phyloP scores from a whole-genome alignment of 2,888 invertebrate species.

The Ypsolopha scabrella region DNA sequence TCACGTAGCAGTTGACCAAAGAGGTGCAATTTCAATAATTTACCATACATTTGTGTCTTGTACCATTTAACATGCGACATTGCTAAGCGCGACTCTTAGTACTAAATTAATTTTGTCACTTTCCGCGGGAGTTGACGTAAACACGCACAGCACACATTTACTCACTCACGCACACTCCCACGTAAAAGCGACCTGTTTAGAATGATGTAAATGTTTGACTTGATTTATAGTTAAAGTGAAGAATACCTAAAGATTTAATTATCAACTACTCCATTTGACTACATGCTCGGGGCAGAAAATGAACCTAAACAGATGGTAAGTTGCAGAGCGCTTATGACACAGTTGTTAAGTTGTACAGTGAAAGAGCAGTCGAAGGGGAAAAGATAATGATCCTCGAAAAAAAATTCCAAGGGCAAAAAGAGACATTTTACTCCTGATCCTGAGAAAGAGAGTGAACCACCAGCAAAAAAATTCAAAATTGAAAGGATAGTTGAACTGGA shows the following conservation, averaged over 20 bases:
- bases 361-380: constrained; percentile 44
- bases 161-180: too few relatives aligned
- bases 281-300: constrained; percentile 19
- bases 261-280: constrained; percentile 5
- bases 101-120: too few relatives aligned
- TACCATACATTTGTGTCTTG: too few relatives aligned
- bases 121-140: too few relatives aligned
- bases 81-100: too few relatives aligned
- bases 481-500: constrained; percentile 89
- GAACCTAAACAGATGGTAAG: constrained; percentile 67
- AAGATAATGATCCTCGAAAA: constrained; percentile 42
- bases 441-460: constrained; percentile 19
- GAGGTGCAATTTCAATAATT: too few relatives aligned
- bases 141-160: too few relatives aligned
- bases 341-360: constrained; percentile 49
- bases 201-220: background rate
- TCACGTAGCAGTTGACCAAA: too few relatives aligned
- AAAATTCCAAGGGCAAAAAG: constrained; percentile 39
- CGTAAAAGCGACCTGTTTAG: background rate
- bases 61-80: too few relatives aligned
- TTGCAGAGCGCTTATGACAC: constrained; percentile 68
- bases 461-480: constrained; percentile 76
- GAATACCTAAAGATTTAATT: background rate
- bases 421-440: constrained; percentile 31
- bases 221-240: constrained; percentile 23